Percentiles rank a stretch among this genome's conserved stretches.
These are phyloP conservation scores for Seriola aureovittata DNA, from an alignment of 2,113 vertebrate species.

Conservation along the genomic window DNA sequence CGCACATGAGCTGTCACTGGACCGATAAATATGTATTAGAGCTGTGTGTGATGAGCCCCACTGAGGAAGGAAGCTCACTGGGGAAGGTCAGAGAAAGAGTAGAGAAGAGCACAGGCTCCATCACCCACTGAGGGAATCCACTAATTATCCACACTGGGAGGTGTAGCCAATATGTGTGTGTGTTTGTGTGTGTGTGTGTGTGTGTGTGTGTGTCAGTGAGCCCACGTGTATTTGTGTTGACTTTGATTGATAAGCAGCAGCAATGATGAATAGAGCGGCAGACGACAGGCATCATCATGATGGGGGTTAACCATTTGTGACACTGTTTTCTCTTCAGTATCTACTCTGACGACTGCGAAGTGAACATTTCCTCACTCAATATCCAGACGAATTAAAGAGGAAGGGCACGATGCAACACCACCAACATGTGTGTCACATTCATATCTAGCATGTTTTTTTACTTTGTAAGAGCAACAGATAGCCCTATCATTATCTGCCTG, in stretches of 20 bases:
- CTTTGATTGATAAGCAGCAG: slow-evolving; percentile 71
- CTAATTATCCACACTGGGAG: slow-evolving; percentile 80
- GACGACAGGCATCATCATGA: slow-evolving; percentile 51
- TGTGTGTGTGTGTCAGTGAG: background rate
- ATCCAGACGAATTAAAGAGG: slow-evolving; percentile 26
- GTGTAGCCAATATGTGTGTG: slow-evolving; percentile 23
- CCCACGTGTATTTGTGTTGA: slow-evolving; percentile 20
- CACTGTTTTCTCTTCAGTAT: slow-evolving; percentile 54
- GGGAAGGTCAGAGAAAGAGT: slow-evolving; percentile 77
- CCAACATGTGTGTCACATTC: slow-evolving; percentile 32
- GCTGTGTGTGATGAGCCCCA: slow-evolving; percentile 71
- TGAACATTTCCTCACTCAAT: slow-evolving; percentile 10
- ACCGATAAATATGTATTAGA: slow-evolving; percentile 78
- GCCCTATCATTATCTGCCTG: slow-evolving; percentile 71
- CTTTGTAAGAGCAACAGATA: slow-evolving; percentile 76
- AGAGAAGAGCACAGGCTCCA: slow-evolving; percentile 54
- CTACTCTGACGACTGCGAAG: slow-evolving; percentile 15
- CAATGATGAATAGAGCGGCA: slow-evolving; percentile 56
- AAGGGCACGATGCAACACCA: slow-evolving; percentile 10
- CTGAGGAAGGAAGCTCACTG: slow-evolving; percentile 69
- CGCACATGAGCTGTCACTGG: slow-evolving; percentile 57
- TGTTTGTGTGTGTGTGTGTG: slow-evolving; percentile 1
- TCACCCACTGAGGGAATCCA: slow-evolving; percentile 75
- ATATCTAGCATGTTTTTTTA: slow-evolving; percentile 48
- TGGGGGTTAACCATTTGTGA: slow-evolving; percentile 67